These are phyloP conservation scores for Benitochromis conjunctus DNA, from an alignment of 2,113 vertebrate species.

Conservation along the genomic window DNA sequence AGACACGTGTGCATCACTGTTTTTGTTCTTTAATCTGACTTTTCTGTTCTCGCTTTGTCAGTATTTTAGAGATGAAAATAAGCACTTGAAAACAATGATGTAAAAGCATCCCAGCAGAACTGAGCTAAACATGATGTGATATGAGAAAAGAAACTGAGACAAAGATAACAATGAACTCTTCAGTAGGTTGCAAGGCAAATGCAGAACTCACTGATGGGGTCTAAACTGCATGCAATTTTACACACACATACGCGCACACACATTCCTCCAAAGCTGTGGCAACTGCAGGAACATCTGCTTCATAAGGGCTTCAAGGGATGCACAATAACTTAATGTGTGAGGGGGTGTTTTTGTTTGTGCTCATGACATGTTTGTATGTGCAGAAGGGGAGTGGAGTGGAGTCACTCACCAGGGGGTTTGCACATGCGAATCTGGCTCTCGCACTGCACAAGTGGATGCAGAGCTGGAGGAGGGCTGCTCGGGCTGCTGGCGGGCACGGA, in stretches of 20 bases:
- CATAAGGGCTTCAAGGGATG: not conserved
- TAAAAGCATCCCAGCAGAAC: constrained; percentile 25
- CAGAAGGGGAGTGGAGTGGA: not conserved
- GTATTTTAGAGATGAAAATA: constrained; percentile 47
- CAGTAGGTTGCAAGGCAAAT: not conserved
- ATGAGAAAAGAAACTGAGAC: constrained; percentile 22
- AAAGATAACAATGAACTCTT: constrained; percentile 26
- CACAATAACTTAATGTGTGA: constrained; percentile 9
- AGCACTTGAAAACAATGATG: not conserved
- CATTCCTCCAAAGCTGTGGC: not conserved
- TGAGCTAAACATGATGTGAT: not conserved
- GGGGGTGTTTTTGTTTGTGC: constrained; percentile 16
- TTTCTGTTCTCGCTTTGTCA: constrained; percentile 43
- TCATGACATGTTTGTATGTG: constrained; percentile 14
- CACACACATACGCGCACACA: not conserved
- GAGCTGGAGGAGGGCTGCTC: constrained; percentile 66
- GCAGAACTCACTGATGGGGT: not conserved
- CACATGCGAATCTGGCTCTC: constrained; percentile 92
- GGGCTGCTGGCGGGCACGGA: constrained; percentile 76
- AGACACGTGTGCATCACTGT: not conserved
- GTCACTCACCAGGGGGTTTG: constrained; percentile 85
- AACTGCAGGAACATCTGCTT: constrained; percentile 41
- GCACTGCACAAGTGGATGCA: constrained; percentile 82
- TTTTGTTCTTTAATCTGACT: constrained; percentile 25
- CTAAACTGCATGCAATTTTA: not conserved